These are phyloP conservation scores for Erpetoichthys calabaricus DNA, from an alignment of 2,797 vertebrate species.

Conservation along the genomic window DNA sequence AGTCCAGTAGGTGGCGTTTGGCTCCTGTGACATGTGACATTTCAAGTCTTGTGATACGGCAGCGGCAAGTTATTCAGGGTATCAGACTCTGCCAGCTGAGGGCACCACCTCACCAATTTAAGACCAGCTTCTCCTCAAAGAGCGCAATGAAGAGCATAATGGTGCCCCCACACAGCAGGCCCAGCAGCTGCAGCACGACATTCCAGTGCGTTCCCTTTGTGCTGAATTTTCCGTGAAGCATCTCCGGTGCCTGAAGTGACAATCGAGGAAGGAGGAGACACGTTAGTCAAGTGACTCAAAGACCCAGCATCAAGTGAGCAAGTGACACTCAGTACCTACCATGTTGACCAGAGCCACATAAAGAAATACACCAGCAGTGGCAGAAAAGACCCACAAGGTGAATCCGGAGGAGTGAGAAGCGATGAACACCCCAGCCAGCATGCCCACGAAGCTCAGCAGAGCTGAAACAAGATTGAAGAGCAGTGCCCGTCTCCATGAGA, in stretches of 20 bases:
- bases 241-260: conserved; percentile 47
- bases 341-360: conserved; percentile 63
- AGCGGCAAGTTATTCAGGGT: not conserved
- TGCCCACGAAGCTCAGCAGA: conserved; percentile 47
- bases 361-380: conserved; percentile 62
- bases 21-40: too few relatives aligned
- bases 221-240: conserved; percentile 24
- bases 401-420: conserved; percentile 39
- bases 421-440: conserved; percentile 34
- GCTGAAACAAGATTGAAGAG: conserved; percentile 50
- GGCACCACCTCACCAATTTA: conserved; percentile 12
- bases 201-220: conserved; percentile 18
- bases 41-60: too few relatives aligned
- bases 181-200: conserved; percentile 42
- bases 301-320: too few relatives aligned
- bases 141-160: conserved; percentile 60
- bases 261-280: too few relatives aligned
- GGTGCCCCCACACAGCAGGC: conserved; percentile 45
- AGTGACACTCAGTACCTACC: conserved; percentile 32
- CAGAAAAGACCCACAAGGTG: conserved; percentile 58
- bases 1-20: too few relatives aligned
- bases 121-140: conserved; percentile 44
- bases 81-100: conserved; percentile 7
- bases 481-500: conserved; percentile 37
- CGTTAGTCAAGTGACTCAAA: too few relatives aligned